Evolutionary conservation across 2,888 invertebrate species (phyloP).

Genomic region (Boloria euphrosyne): DNA sequence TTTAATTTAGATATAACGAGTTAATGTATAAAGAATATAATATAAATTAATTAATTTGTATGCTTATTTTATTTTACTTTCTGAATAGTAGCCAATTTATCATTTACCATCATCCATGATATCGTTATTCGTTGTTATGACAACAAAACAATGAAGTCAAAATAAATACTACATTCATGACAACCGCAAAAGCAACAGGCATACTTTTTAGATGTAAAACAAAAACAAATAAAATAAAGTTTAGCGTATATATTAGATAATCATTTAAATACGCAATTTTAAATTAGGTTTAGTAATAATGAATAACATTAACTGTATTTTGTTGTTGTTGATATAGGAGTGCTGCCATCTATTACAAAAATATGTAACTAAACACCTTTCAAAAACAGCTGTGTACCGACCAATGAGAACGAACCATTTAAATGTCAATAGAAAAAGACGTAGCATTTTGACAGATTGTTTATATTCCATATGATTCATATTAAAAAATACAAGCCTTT

Average conservation of each 20-base stretch:
- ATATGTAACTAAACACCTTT: constrained; percentile 46
- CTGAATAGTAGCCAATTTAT: neutral
- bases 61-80: neutral
- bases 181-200: constrained; percentile 22
- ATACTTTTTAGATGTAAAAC: neutral
- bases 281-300: neutral
- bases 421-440: constrained; percentile 44
- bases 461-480: constrained; percentile 73
- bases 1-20: constrained; percentile 33
- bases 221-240: neutral
- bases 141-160: constrained; percentile 43
- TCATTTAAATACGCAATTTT: neutral
- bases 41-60: neutral
- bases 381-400: constrained; percentile 76
- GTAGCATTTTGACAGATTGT: constrained; percentile 54
- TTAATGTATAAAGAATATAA: neutral
- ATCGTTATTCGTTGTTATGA: constrained; percentile 54
- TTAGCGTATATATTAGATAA: neutral
- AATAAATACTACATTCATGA: neutral
- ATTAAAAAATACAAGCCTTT: constrained; percentile 20
- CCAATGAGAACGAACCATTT: constrained; percentile 60
- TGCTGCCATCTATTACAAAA: constrained; percentile 61
- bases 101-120: neutral
- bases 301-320: neutral
- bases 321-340: constrained; percentile 55